Conservation (phyloP, 2,113 vertebrate genomes). For the Patagioenas fasciata region DNA sequence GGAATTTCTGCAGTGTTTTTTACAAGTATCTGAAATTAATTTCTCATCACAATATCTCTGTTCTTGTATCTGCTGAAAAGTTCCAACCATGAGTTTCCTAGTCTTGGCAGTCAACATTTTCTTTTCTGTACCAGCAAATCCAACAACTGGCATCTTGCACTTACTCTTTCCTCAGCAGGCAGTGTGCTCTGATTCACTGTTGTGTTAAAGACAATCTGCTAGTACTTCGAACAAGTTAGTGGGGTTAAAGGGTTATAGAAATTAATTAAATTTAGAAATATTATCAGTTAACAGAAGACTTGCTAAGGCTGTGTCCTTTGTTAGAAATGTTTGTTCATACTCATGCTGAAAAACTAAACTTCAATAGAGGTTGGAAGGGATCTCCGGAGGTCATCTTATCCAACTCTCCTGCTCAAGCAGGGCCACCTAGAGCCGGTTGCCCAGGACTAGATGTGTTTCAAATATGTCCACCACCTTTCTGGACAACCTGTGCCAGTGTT, state of each 20-base stretch:
- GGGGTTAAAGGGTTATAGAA: neutral
- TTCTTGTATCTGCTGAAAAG: neutral
- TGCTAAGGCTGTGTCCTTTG: neutral
- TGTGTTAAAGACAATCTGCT: neutral
- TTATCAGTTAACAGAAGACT: neutral
- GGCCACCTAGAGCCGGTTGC: too few relatives aligned
- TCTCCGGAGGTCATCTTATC: too few relatives aligned
- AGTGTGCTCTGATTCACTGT: neutral
- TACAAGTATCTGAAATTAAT: neutral
- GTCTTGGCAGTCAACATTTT: neutral
- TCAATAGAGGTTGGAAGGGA: neutral
- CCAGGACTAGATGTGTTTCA: too few relatives aligned
- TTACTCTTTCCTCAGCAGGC: neutral
- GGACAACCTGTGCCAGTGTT: too few relatives aligned
- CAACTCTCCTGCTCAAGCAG: too few relatives aligned
- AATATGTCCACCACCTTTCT: too few relatives aligned
- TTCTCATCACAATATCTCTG: neutral
- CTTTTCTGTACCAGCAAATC: neutral
- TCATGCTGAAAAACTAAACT: conserved; percentile 25
- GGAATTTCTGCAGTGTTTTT: neutral
- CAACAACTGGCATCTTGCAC: neutral
- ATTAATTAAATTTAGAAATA: neutral
- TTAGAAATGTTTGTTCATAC: neutral
- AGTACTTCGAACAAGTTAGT: neutral
- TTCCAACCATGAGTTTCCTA: neutral